Conservation (phyloP, 2,113 vertebrate species). For the Cnemophilus loriae region DNA sequence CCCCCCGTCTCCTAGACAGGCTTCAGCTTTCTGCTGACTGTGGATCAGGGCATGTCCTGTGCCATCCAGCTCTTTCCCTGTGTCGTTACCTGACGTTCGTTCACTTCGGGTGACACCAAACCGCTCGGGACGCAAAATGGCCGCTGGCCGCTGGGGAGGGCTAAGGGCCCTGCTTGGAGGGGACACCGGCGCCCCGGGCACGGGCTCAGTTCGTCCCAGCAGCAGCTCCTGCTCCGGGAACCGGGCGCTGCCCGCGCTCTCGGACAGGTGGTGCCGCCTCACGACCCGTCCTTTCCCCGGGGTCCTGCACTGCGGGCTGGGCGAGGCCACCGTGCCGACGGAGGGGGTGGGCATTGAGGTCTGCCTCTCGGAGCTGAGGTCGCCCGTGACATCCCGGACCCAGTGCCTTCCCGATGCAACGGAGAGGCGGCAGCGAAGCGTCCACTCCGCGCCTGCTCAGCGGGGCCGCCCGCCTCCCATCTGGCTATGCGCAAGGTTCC, state of each 20-base stretch:
- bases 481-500: accelerated
- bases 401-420: accelerated
- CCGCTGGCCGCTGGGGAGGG: background rate
- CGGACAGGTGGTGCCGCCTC: background rate
- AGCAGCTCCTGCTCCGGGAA: accelerated
- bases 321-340: too few relatives aligned
- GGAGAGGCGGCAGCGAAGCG: too few relatives aligned
- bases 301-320: too few relatives aligned
- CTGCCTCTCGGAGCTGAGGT: background rate
- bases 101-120: accelerated
- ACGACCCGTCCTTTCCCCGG: accelerated
- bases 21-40: background rate
- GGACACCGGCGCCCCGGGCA: too few relatives aligned
- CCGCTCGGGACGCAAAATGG: background rate
- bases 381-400: accelerated
- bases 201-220: background rate
- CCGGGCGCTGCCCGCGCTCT: accelerated
- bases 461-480: accelerated
- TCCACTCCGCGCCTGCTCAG: accelerated
- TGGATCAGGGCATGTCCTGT: background rate
- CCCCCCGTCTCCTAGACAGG: background rate
- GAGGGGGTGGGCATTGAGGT: accelerated
- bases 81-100: accelerated
- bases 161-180: accelerated
- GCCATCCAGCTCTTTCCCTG: accelerated